Evolutionary conservation across 2,888 invertebrate genomes (phyloP).

Genomic region (Germaria angustata): DNA sequence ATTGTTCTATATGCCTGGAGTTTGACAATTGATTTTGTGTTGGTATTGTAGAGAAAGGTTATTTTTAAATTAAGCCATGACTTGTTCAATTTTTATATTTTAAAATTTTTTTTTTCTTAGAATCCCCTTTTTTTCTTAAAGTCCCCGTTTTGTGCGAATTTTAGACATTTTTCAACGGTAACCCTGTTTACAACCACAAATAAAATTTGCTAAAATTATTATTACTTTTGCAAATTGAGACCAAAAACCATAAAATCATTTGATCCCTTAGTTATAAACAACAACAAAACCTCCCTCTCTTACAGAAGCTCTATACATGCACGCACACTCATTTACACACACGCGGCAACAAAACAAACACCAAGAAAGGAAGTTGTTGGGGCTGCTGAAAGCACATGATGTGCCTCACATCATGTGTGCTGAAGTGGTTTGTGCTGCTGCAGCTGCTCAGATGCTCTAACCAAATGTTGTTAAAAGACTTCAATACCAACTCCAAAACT

Average conservation of each 20-base stretch:
- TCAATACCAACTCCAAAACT: constrained; percentile 20
- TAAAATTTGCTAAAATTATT: constrained; percentile 1
- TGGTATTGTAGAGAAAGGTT: too few relatives aligned
- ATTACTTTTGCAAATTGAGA: constrained; percentile 17
- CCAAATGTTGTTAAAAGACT: background rate
- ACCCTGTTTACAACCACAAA: too few relatives aligned
- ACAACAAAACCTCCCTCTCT: constrained; percentile 34
- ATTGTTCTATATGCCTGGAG: too few relatives aligned
- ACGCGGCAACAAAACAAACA: background rate
- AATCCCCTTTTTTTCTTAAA: too few relatives aligned
- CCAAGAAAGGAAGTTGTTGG: background rate
- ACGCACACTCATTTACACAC: background rate
- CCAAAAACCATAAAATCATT: background rate
- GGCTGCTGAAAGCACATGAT: background rate
- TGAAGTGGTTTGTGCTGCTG: background rate
- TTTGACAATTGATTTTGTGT: too few relatives aligned
- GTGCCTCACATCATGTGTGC: too few relatives aligned
- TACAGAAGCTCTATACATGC: constrained; percentile 1
- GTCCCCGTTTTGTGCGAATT: too few relatives aligned
- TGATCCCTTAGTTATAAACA: constrained; percentile 29
- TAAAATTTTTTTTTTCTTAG: too few relatives aligned
- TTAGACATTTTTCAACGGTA: too few relatives aligned
- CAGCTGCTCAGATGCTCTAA: background rate
- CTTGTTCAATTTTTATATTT: too few relatives aligned
- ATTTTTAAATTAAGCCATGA: too few relatives aligned